These are phyloP conservation scores for Lepidostoma basale DNA, from an alignment of 1,140 invertebrate genomes.

Conservation along the genomic window DNA sequence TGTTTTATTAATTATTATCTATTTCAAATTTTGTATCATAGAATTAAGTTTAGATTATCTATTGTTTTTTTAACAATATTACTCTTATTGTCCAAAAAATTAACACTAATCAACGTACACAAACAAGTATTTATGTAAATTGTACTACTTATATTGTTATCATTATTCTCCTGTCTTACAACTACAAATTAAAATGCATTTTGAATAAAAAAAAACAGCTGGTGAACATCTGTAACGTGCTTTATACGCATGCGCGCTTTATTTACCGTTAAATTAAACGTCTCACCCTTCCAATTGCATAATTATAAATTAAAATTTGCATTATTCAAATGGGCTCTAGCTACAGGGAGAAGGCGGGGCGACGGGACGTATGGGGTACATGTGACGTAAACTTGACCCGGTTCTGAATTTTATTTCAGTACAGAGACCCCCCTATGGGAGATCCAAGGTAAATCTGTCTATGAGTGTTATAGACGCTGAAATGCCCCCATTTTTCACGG, in stretches of 20 bases:
- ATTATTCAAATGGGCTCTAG: slow-evolving; percentile 21
- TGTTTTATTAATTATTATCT: too few relatives aligned
- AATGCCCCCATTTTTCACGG: neutral
- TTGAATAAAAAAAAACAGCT: too few relatives aligned
- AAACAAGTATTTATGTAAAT: too few relatives aligned
- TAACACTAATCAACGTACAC: too few relatives aligned
- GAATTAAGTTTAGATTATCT: too few relatives aligned
- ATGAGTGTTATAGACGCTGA: neutral
- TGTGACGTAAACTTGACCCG: slow-evolving; percentile 16
- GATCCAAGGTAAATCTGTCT: neutral
- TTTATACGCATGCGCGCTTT: neutral
- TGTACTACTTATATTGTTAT: too few relatives aligned
- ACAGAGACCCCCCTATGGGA: neutral
- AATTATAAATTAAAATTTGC: slow-evolving; percentile 20
- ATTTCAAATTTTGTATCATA: too few relatives aligned
- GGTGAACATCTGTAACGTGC: neutral
- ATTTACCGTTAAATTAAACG: slow-evolving; percentile 7
- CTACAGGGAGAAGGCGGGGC: too few relatives aligned
- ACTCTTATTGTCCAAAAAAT: too few relatives aligned
- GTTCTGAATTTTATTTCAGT: slow-evolving; percentile 2
- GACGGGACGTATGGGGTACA: neutral
- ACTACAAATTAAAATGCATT: too few relatives aligned
- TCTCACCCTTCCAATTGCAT: slow-evolving; percentile 9
- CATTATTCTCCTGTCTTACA: too few relatives aligned
- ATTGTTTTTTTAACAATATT: too few relatives aligned